Conservation (phyloP, 2,797 vertebrate genomes). For the Podarcis lilfordi region DNA sequence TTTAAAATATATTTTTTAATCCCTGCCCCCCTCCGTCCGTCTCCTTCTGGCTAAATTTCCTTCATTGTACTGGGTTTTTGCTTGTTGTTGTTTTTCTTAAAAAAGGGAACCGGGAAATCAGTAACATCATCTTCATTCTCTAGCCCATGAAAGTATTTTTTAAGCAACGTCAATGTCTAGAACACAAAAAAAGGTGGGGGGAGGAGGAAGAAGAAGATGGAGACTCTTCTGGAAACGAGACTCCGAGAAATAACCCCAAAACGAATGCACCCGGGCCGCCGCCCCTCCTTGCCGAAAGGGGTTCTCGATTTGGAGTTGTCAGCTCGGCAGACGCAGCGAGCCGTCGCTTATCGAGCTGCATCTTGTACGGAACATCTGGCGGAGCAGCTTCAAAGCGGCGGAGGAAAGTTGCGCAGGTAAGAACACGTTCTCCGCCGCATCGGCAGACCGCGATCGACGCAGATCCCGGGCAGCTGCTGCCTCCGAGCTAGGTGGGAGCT, state of each 20-base stretch:
- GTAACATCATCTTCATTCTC: constrained; percentile 4
- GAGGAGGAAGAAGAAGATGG: too few species aligned
- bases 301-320: background rate
- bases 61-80: constrained; percentile 32
- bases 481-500: background rate
- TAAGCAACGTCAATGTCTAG: background rate
- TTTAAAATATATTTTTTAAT: constrained; percentile 5
- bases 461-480: background rate
- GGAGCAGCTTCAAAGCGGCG: background rate
- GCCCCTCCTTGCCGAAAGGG: background rate
- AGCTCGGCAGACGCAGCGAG: background rate
- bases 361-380: constrained; percentile 12
- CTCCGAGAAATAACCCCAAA: background rate
- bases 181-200: background rate
- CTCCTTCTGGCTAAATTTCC: constrained; percentile 55
- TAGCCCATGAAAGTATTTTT: background rate
- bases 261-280: background rate
- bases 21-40: constrained; percentile 49
- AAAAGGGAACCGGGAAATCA: constrained; percentile 52
- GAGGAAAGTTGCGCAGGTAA: background rate
- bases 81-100: background rate
- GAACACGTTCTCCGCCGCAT: background rate
- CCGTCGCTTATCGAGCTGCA: background rate
- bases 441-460: background rate
- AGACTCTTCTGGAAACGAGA: background rate